phyloP scores from a whole-genome alignment of 2,888 invertebrate genomes.

The Drosophila setosimentum region DNA sequence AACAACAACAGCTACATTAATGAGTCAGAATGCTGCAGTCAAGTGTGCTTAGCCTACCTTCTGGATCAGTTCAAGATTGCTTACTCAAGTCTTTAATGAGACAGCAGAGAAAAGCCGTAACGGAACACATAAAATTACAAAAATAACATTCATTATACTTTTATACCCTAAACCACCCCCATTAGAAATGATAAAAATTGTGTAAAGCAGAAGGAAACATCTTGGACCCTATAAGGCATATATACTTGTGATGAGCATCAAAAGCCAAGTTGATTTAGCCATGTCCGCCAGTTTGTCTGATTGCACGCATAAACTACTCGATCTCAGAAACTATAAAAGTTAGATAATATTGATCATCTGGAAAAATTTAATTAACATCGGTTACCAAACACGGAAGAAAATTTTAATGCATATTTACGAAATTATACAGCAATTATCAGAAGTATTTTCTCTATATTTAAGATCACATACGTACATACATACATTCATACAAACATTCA shows the following conservation, averaged over 20 bases:
- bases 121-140: background rate
- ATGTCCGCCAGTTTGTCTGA: background rate
- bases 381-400: background rate
- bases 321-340: background rate
- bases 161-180: background rate
- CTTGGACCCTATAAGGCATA: background rate
- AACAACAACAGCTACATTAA: background rate
- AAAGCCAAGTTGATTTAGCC: background rate
- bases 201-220: background rate
- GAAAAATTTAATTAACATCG: background rate
- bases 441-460: background rate
- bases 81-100: background rate
- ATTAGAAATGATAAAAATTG: background rate
- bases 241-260: background rate
- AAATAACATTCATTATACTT: background rate
- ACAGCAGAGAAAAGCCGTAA: background rate
- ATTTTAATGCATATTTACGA: background rate
- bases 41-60: slow-evolving; percentile 29
- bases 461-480: background rate
- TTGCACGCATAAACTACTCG: background rate
- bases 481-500: background rate
- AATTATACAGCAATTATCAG: background rate
- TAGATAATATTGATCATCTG: background rate
- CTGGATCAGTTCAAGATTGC: slow-evolving; percentile 9
- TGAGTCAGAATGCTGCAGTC: slow-evolving; percentile 33